Conservation (phyloP, 2,797 vertebrate species). For the Ceyx erithaca region DNA sequence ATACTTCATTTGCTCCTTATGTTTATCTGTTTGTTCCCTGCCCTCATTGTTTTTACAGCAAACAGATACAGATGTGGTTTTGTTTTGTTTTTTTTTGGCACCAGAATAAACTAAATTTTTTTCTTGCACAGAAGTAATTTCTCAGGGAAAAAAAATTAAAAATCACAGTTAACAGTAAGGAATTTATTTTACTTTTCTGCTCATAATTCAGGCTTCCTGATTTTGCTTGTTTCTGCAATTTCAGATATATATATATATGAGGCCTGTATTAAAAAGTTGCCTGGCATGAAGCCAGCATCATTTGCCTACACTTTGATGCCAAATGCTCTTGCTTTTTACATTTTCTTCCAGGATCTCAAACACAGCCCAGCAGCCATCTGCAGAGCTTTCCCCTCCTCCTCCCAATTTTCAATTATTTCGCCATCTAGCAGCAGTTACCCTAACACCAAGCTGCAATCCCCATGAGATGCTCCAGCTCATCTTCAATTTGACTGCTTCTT, state of each 20-base stretch:
- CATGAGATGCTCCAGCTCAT: not conserved
- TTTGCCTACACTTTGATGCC: slow-evolving; percentile 20
- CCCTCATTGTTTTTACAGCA: not conserved
- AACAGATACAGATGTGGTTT: not conserved
- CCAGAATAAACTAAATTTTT: no score
- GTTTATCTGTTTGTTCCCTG: not conserved
- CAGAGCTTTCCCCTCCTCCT: not conserved
- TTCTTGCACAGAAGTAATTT: not conserved
- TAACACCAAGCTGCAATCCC: not conserved
- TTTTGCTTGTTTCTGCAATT: not conserved
- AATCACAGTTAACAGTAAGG: not conserved
- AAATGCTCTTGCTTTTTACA: not conserved
- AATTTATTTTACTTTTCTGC: not conserved
- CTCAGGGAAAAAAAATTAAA: not conserved
- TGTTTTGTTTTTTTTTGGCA: no score
- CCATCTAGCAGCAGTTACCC: not conserved
- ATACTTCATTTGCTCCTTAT: not conserved
- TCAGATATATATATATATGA: accelerated
- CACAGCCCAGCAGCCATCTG: slow-evolving; percentile 44
- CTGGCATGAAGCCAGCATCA: not conserved
- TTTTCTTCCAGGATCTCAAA: slow-evolving; percentile 7
- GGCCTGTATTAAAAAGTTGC: not conserved
- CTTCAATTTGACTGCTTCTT: not conserved
- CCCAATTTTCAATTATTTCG: not conserved
- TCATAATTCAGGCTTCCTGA: not conserved